A percentile compares a stretch with the other conserved stretches of the same genome.
phyloP scores from a whole-genome alignment of 2,888 invertebrate species.

The Tipula lateralis region DNA sequence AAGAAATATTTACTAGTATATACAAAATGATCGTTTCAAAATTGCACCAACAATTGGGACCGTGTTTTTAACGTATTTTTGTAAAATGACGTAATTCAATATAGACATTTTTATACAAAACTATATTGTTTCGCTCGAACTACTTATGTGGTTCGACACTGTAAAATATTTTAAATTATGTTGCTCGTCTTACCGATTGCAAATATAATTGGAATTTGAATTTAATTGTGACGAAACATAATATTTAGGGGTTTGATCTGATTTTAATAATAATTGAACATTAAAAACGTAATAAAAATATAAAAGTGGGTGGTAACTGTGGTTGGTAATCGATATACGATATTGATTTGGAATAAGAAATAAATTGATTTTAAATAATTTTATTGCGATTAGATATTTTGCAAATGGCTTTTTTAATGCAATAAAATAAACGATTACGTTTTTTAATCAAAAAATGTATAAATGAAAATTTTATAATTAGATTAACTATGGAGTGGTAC shows the following conservation, averaged over 20 bases:
- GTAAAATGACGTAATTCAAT: neutral
- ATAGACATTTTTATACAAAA: neutral
- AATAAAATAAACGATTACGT: no score
- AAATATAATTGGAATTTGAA: neutral
- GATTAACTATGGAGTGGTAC: no score
- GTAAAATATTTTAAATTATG: neutral
- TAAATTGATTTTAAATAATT: neutral
- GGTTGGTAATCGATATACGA: neutral
- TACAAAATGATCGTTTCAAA: neutral
- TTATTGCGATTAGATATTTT: neutral
- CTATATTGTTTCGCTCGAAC: neutral
- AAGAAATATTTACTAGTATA: neutral
- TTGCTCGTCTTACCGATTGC: neutral
- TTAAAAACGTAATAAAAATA: no score
- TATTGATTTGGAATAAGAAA: neutral
- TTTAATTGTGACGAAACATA: no score
- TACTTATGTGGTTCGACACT: neutral
- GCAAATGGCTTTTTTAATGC: neutral
- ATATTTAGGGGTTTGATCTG: no score
- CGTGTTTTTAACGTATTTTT: neutral
- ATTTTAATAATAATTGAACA: no score
- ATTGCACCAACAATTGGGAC: neutral
- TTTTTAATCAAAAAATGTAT: no score
- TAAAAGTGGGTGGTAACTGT: neutral
- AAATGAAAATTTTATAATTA: no score